A percentile compares a stretch with the other conserved stretches of the same genome.
These are phyloP conservation scores for Pterostichus niger DNA, from an alignment of 2,888 invertebrate species.

Conservation along the genomic window DNA sequence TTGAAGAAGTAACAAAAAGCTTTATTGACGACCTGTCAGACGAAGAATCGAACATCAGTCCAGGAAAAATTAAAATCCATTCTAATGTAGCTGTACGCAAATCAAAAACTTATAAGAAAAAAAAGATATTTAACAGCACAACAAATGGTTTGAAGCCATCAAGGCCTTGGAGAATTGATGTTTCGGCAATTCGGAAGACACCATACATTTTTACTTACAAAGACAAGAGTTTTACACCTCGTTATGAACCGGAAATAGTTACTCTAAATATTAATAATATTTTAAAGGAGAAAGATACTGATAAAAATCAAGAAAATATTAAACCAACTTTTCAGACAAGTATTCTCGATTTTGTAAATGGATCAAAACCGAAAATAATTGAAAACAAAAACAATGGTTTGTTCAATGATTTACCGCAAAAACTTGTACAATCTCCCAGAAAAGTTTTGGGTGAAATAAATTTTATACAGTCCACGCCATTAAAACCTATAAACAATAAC, in stretches of 20 bases:
- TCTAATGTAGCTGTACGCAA: neutral
- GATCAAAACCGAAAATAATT: conserved; percentile 31
- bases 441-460: conserved; percentile 37
- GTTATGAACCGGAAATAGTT: conserved; percentile 36
- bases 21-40: conserved; percentile 36
- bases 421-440: conserved; percentile 27
- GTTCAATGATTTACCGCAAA: conserved; percentile 14
- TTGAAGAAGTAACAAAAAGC: conserved; percentile 39
- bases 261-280: neutral
- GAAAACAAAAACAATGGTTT: conserved; percentile 12
- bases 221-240: conserved; percentile 43
- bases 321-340: conserved; percentile 30
- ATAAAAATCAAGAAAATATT: neutral
- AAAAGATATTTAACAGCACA: conserved; percentile 55
- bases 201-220: conserved; percentile 52
- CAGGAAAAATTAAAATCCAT: neutral
- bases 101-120: neutral
- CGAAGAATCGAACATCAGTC: neutral
- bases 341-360: conserved; percentile 18
- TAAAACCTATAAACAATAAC: conserved; percentile 21
- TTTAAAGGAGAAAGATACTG: neutral
- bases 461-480: conserved; percentile 33
- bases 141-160: neutral
- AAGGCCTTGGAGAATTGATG: conserved; percentile 44
- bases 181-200: conserved; percentile 35